phyloP scores from a whole-genome alignment of 2,888 invertebrate genomes.

The Neoascia interrupta region DNA sequence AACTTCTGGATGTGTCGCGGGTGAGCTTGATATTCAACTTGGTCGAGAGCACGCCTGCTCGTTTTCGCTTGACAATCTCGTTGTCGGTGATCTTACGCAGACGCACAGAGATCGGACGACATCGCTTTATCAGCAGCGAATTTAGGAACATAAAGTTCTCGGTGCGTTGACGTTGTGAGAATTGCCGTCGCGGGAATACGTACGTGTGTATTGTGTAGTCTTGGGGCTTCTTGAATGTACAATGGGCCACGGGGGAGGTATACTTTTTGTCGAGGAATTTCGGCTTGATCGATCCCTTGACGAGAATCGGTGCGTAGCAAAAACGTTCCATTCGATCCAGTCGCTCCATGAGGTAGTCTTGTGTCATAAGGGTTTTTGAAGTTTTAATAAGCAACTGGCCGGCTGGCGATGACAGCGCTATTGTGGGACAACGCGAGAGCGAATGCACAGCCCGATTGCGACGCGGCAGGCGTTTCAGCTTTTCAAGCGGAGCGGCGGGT shows the following conservation, averaged over 20 bases:
- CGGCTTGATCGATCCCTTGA: slow-evolving; percentile 73
- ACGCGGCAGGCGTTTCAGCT: slow-evolving; percentile 77
- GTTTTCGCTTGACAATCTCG: slow-evolving; percentile 72
- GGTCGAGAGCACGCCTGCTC: slow-evolving; percentile 70
- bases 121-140: slow-evolving; percentile 77
- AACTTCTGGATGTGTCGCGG: slow-evolving; percentile 76
- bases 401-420: slow-evolving; percentile 81
- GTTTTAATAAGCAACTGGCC: slow-evolving; percentile 80
- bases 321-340: slow-evolving; percentile 81
- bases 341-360: slow-evolving; percentile 80
- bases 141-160: slow-evolving; percentile 78
- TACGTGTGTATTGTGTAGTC: slow-evolving; percentile 76
- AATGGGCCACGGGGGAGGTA: slow-evolving; percentile 72
- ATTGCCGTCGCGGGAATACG: slow-evolving; percentile 78
- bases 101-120: slow-evolving; percentile 78
- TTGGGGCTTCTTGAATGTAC: slow-evolving; percentile 77
- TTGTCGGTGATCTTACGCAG: slow-evolving; percentile 77
- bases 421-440: slow-evolving; percentile 80
- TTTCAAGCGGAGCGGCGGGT: slow-evolving; percentile 70
- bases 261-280: slow-evolving; percentile 76
- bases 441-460: slow-evolving; percentile 80
- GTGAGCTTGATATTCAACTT: slow-evolving; percentile 78
- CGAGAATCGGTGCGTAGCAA: slow-evolving; percentile 79
- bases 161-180: slow-evolving; percentile 75
- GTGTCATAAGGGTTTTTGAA: slow-evolving; percentile 79